Percentiles rank a stretch among this genome's conserved stretches.
Conservation (phyloP, 2,113 vertebrate genomes). For the Candoia aspera region DNA sequence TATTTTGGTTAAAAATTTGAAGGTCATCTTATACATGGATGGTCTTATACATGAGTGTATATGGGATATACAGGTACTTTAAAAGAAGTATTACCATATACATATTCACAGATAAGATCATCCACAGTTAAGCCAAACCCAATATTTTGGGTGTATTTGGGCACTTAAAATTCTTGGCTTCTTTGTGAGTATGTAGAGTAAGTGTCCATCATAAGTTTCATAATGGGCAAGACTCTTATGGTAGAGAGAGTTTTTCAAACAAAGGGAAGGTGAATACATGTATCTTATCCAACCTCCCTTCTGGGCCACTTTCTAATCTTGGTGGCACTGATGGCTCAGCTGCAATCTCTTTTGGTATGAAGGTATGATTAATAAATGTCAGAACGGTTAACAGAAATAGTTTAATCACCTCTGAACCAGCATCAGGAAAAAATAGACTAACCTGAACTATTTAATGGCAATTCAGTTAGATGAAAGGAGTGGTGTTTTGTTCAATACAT, state of each 20-base stretch:
- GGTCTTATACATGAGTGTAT: neutral
- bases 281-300: neutral
- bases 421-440: neutral
- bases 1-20: neutral
- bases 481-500: neutral
- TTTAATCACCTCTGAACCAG: neutral
- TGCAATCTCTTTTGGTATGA: neutral
- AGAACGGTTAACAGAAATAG: neutral
- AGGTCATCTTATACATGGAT: neutral
- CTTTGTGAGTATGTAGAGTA: neutral
- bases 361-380: neutral
- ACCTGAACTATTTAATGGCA: neutral
- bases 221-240: neutral
- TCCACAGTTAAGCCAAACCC: neutral
- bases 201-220: neutral
- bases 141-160: neutral
- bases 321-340: neutral
- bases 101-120: neutral
- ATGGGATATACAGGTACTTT: neutral
- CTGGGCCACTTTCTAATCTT: neutral
- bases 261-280: neutral
- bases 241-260: neutral
- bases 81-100: neutral
- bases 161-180: neutral
- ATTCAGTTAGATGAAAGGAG: neutral